These are phyloP conservation scores for Schizothorax lantsangensis DNA, from an alignment of 2,797 vertebrate species.

Conservation along the genomic window DNA sequence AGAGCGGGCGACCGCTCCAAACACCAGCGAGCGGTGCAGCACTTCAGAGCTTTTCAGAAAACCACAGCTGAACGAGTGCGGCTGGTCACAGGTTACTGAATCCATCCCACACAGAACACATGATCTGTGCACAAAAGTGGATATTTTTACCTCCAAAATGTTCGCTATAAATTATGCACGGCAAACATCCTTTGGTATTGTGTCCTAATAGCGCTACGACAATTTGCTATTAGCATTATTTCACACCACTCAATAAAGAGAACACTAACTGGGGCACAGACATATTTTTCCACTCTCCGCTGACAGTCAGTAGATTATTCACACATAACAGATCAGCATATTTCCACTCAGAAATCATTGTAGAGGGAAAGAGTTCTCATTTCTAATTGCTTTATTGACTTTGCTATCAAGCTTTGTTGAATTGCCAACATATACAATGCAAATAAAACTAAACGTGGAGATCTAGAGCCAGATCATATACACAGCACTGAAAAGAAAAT, in stretches of 20 bases:
- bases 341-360: slow-evolving; percentile 60
- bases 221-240: slow-evolving; percentile 29
- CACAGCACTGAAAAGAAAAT: not conserved
- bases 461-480: slow-evolving; percentile 20
- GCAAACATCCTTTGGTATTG: not conserved
- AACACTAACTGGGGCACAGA: slow-evolving; percentile 13
- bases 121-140: slow-evolving; percentile 11
- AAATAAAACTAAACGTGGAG: slow-evolving; percentile 48
- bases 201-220: not conserved
- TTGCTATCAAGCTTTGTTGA: slow-evolving; percentile 46
- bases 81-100: slow-evolving; percentile 40
- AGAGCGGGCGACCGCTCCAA: slow-evolving; percentile 6
- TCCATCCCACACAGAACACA: slow-evolving; percentile 34
- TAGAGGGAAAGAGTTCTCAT: slow-evolving; percentile 56
- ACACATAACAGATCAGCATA: slow-evolving; percentile 57
- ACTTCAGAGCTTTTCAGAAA: slow-evolving; percentile 28
- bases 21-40: not conserved
- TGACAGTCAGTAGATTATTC: slow-evolving; percentile 54
- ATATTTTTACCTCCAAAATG: not conserved
- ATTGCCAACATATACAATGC: slow-evolving; percentile 49
- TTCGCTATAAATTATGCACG: slow-evolving; percentile 4
- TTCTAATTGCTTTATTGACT: slow-evolving; percentile 67
- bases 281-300: slow-evolving; percentile 9
- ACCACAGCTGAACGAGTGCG: slow-evolving; percentile 11
- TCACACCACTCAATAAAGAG: slow-evolving; percentile 13